Base-by-base conservation (phyloP, 2,888 invertebrate genomes). In the Muscina levida region DNA sequence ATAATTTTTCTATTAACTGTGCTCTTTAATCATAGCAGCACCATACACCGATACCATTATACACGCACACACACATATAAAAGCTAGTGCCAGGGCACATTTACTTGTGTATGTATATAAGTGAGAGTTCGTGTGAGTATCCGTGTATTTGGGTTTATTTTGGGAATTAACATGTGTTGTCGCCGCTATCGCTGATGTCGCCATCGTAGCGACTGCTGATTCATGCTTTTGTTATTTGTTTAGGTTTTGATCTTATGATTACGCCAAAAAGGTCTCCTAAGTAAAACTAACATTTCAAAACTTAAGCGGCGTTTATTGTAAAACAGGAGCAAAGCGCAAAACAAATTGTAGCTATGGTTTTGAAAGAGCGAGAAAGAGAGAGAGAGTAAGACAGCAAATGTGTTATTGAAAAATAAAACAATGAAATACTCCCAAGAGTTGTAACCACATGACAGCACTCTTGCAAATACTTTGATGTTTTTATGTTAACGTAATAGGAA, bases 1-100 rank as follows among this genome's bases (percentile, higher is more conserved):
- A 62, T 62, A 62, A 62, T 75, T 59, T 62, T 68, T 51, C 68
- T 75, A 68, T 70, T 70, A 75, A 75, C 68, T 62, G 26, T 75
- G 68, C 31, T 70, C 68, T 68, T 68, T 70, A 51, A 62, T 42
- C 31, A 53, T 62, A 42, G 13, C 13, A 37, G 5, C 8, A 42
- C 62, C 39, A 62, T 39, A 56, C 19, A 51, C 17, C 2, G 51
- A 17, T 17, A 31, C 8, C 31, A 31, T 31, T 44, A 4, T 44
- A 13, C 44, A 44, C 44, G 11, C 44, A 44, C 11, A 53, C 8
- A 53, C 53, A 15, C 46, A 3, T 46, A 2, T 31, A 31, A 31
- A 31, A 31, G n/a, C n/a, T 31, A 15, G 19, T 37, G 15, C 57
- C 26, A 11, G 57, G 24, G 15, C 3, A 39, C 15, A 15, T 59